A percentile compares a stretch with the other conserved stretches of the same genome.
Conservation (phyloP, 2,113 vertebrate species). For the Actenoides hombroni region DNA sequence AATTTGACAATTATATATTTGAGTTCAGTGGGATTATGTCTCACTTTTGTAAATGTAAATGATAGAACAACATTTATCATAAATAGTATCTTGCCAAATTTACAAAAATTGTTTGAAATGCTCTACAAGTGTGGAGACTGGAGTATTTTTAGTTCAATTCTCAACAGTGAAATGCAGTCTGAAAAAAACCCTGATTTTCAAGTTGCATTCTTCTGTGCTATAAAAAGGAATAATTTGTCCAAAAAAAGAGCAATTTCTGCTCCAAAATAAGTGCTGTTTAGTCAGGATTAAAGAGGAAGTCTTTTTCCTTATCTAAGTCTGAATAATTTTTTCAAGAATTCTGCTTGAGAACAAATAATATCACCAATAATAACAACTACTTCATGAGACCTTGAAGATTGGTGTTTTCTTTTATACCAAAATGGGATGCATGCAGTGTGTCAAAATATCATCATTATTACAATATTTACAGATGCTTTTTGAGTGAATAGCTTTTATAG, state of each 20-base stretch:
- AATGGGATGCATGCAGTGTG: not conserved
- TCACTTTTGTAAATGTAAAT: not conserved
- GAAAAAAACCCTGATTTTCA: not conserved
- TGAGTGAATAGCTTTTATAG: not conserved
- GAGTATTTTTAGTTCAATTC: not conserved
- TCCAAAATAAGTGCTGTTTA: not conserved
- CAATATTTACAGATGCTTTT: not conserved
- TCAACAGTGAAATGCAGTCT: not conserved
- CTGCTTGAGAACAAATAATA: not conserved
- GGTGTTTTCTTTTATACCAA: not conserved
- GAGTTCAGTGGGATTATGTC: not conserved
- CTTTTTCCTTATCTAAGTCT: not conserved
- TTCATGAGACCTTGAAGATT: not conserved
- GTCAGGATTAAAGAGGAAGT: not conserved
- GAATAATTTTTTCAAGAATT: not conserved
- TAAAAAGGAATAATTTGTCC: not conserved
- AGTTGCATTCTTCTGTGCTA: not conserved
- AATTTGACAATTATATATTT: not conserved
- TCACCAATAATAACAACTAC: not conserved
- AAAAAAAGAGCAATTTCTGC: not conserved
- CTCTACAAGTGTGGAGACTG: not conserved
- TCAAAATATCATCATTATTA: not conserved
- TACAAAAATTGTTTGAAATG: not conserved
- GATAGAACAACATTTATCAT: not conserved
- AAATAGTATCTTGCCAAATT: not conserved